These are phyloP conservation scores for Drosophila nasuta DNA, from an alignment of 1,140 invertebrate species.

Conservation along the genomic window DNA sequence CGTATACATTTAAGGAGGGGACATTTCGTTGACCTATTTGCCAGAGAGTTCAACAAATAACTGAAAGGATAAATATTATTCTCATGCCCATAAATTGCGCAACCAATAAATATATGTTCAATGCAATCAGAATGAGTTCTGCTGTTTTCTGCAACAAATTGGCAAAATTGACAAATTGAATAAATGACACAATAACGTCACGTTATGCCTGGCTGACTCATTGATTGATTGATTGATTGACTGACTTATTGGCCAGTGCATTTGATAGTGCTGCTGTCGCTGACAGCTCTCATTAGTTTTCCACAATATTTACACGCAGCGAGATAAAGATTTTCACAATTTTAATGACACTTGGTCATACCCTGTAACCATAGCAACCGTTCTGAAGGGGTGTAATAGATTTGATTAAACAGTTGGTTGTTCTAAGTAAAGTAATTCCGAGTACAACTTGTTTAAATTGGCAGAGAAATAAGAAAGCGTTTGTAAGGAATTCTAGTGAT, in stretches of 20 bases:
- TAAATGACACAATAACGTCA: slow-evolving; percentile 56
- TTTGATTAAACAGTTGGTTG: too few species aligned
- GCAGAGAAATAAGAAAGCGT: too few species aligned
- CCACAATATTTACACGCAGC: slow-evolving; percentile 32
- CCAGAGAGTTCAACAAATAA: slow-evolving; percentile 6
- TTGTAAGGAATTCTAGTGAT: too few species aligned
- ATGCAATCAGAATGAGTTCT: slow-evolving; percentile 25
- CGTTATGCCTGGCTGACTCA: slow-evolving; percentile 47
- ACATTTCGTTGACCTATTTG: slow-evolving; percentile 30
- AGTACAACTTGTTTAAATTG: too few species aligned
- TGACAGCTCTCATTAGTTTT: slow-evolving; percentile 57
- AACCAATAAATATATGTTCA: slow-evolving; percentile 46
- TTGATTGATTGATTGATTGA: slow-evolving; percentile 41
- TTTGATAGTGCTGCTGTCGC: slow-evolving; percentile 40
- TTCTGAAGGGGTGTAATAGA: neutral
- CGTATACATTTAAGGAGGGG: neutral
- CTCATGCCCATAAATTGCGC: slow-evolving; percentile 31
- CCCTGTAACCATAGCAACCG: neutral
- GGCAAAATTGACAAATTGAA: slow-evolving; percentile 52
- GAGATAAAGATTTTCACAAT: slow-evolving; percentile 47
- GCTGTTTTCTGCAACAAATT: slow-evolving; percentile 20
- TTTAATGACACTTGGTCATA: slow-evolving; percentile 38
- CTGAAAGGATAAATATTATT: slow-evolving; percentile 15
- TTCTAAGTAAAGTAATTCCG: too few species aligned
- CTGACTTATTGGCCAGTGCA: slow-evolving; percentile 14